Base-by-base conservation (phyloP, 1,140 invertebrate species). In the Macrobrachium nipponense region DNA sequence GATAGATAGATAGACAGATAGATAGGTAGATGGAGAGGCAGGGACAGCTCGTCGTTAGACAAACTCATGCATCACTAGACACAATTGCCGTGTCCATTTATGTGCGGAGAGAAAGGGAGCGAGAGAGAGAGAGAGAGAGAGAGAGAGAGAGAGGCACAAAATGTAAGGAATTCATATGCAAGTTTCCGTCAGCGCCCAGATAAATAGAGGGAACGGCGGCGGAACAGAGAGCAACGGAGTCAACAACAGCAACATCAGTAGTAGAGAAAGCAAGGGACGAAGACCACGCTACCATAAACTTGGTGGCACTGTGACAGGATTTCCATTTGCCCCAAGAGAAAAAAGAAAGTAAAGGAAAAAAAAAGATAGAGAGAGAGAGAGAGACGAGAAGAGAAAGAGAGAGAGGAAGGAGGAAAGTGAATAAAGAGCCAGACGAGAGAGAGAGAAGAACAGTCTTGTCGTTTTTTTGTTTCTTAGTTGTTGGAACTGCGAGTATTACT, bases 351-450 rank as follows among this genome's bases (percentile, higher is more conserved):
- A 12, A 51, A 51, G 8, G 1, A 36, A 36, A 18, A 23, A 68
- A n/a, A 70, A 27, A 80, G 79, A 70, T 5, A 80, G 72, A 82
- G 51, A 60, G 23, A 76, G 59, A 75, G 72, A 61, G 44, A 20
- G 70, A 58, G 59, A 12, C 17, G 23, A 17, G 4, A 4, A 36
- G 66, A 36, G 27, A 36, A 4, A 36, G 27, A 36, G 27, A 36
- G 27, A 36, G n/a, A 80, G 78, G 66, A 6, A 62, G 78, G n/a
- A n/a, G n/a, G n/a, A n/a, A n/a, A n/a, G n/a, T n/a, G 36, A 20
- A 80, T 18, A 70, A 27, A 80, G 79, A 70, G 20, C 66, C 58
- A 82, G 51, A 59, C n/a, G 23, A 76, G 59, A 75, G 72, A 61
- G 44, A 20, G 70, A 58, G 59, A 12, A 43, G 59, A 23, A 7